phyloP scores from a whole-genome alignment of 2,797 vertebrate genomes.

The Hypotaenidia philippensis region DNA sequence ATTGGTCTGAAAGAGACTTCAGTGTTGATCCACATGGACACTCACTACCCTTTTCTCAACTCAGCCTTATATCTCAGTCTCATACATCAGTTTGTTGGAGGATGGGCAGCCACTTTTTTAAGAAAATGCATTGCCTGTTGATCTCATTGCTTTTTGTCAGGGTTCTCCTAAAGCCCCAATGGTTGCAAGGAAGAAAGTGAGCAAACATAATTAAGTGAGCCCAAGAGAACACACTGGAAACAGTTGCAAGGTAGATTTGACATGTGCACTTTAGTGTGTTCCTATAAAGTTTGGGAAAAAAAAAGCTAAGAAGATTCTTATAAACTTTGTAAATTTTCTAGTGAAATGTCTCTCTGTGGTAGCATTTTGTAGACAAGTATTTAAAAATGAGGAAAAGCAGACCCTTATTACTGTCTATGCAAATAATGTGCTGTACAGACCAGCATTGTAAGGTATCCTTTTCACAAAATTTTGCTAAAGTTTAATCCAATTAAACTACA shows the following conservation, averaged over 20 bases:
- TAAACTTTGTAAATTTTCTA: not conserved
- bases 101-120: not conserved
- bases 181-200: not conserved
- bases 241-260: not conserved
- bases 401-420: not conserved
- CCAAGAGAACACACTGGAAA: not conserved
- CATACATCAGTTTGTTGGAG: not conserved
- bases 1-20: not conserved
- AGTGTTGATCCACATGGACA: too few species aligned
- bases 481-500: not conserved
- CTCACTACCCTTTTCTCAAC: not conserved
- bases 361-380: not conserved
- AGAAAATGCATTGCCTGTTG: not conserved
- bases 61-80: not conserved
- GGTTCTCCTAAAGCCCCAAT: not conserved
- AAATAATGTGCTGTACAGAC: not conserved
- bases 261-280: not conserved
- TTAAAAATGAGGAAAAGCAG: not conserved
- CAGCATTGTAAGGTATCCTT: not conserved
- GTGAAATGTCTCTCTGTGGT: not conserved
- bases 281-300: not conserved
- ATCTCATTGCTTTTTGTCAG: not conserved
- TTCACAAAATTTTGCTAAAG: not conserved
- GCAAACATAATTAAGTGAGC: not conserved
- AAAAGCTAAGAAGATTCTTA: not conserved